A percentile compares a stretch with the other conserved stretches of the same genome.
These are phyloP conservation scores for Muntiacus reevesi DNA, from an alignment of 2,113 vertebrate genomes.

Conservation along the genomic window DNA sequence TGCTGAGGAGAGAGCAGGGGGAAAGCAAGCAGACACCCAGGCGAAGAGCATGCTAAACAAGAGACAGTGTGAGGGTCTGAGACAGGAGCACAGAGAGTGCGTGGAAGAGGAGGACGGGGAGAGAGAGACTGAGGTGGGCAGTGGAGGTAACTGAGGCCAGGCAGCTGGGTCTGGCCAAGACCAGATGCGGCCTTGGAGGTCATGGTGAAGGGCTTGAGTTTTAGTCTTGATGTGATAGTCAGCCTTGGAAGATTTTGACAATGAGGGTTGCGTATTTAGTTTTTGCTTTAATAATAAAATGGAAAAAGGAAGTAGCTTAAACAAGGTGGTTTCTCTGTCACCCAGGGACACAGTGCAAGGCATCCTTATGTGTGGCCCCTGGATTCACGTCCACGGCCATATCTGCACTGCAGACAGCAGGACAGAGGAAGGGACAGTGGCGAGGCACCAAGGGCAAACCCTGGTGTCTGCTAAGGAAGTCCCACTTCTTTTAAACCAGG, in stretches of 20 bases:
- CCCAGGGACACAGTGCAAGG: not conserved
- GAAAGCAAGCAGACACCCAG: not conserved
- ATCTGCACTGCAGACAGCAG: not conserved
- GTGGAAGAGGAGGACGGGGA: not conserved
- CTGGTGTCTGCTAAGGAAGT: not conserved
- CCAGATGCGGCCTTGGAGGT: not conserved
- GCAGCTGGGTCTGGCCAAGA: not conserved
- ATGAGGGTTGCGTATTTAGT: not conserved
- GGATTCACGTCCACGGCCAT: not conserved
- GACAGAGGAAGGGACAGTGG: not conserved
- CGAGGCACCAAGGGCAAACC: not conserved
- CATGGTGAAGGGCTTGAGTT: not conserved
- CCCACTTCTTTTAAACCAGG: not conserved
- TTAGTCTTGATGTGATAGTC: not conserved
- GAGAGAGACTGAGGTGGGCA: not conserved
- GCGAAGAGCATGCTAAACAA: not conserved
- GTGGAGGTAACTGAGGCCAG: not conserved
- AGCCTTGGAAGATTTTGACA: not conserved
- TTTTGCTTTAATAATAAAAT: not conserved
- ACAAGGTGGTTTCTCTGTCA: not conserved
- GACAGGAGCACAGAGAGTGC: not conserved
- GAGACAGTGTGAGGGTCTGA: not conserved
- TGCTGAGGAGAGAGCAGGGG: not conserved
- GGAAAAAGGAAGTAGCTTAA: not conserved
- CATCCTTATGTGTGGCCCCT: not conserved